Evolutionary conservation across 2,888 invertebrate species (phyloP).

Genomic region (Actias luna): DNA sequence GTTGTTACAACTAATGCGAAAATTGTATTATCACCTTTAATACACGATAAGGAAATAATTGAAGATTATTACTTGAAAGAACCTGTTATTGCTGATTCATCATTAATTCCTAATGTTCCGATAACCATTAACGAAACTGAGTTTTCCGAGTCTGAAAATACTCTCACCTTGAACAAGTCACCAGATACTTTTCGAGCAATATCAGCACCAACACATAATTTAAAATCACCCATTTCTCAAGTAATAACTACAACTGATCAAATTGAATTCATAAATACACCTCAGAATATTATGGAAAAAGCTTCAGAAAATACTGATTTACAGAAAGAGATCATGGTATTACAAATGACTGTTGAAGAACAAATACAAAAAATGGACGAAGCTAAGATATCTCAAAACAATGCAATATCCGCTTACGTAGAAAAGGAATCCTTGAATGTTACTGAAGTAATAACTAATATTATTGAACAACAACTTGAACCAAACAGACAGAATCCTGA

Average conservation of each 20-base stretch:
- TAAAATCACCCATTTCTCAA: constrained; percentile 67
- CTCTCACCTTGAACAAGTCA: constrained; percentile 59
- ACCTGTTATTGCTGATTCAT: constrained; percentile 62
- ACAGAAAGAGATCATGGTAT: constrained; percentile 64
- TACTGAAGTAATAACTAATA: constrained; percentile 75
- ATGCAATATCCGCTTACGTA: constrained; percentile 79
- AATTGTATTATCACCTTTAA: constrained; percentile 80
- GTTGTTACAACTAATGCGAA: constrained; percentile 84
- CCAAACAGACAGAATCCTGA: constrained; percentile 55
- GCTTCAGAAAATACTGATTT: constrained; percentile 59
- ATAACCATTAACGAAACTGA: constrained; percentile 84
- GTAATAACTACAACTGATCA: constrained; percentile 71
- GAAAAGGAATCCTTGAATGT: constrained; percentile 83
- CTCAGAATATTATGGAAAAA: constrained; percentile 38
- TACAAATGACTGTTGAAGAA: constrained; percentile 75
- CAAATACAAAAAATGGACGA: constrained; percentile 74
- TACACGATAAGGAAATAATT: constrained; percentile 85
- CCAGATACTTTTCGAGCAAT: constrained; percentile 47
- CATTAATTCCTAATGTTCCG: constrained; percentile 82
- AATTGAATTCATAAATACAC: constrained; percentile 47
- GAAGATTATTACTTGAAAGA: constrained; percentile 47
- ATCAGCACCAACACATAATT: constrained; percentile 50
- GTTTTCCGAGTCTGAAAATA: constrained; percentile 84
- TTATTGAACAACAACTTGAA: constrained; percentile 75
- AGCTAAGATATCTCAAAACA: constrained; percentile 76